Conservation (phyloP, 2,797 vertebrate species). For the Rhinatrema bivittatum region DNA sequence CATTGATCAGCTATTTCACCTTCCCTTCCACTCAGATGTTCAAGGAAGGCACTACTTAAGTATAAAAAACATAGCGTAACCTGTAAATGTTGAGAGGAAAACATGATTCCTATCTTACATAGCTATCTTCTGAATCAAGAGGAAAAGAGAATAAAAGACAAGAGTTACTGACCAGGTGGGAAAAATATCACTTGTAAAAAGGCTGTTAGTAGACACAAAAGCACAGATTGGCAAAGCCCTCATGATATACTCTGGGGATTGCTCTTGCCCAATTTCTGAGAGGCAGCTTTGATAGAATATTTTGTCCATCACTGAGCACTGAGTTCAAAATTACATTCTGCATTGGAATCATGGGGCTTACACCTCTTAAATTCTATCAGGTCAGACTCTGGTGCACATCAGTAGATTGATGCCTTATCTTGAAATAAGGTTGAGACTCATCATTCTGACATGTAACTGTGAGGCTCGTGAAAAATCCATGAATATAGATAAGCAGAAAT, state of each 20-base stretch:
- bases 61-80: too few species aligned
- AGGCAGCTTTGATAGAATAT: slow-evolving; percentile 4
- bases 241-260: background rate
- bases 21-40: too few species aligned
- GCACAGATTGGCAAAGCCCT: background rate
- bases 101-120: too few species aligned
- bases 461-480: slow-evolving; percentile 5
- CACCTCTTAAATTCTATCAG: slow-evolving; percentile 7
- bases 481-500: slow-evolving; percentile 21
- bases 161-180: background rate
- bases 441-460: slow-evolving; percentile 14
- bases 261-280: slow-evolving; percentile 2
- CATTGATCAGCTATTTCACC: too few species aligned
- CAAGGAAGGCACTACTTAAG: too few species aligned
- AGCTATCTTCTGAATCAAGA: too few species aligned
- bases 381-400: background rate
- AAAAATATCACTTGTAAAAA: background rate
- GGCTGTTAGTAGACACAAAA: slow-evolving; percentile 7
- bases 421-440: slow-evolving; percentile 16
- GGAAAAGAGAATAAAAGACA: slow-evolving; percentile 4
- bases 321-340: slow-evolving; percentile 18
- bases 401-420: slow-evolving; percentile 15
- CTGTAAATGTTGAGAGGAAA: too few species aligned
- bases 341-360: background rate
- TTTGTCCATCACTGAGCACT: background rate